Percentiles rank a stretch among this genome's conserved stretches.
phyloP scores from a whole-genome alignment of 2,888 invertebrate genomes.

The Athalia cordata region DNA sequence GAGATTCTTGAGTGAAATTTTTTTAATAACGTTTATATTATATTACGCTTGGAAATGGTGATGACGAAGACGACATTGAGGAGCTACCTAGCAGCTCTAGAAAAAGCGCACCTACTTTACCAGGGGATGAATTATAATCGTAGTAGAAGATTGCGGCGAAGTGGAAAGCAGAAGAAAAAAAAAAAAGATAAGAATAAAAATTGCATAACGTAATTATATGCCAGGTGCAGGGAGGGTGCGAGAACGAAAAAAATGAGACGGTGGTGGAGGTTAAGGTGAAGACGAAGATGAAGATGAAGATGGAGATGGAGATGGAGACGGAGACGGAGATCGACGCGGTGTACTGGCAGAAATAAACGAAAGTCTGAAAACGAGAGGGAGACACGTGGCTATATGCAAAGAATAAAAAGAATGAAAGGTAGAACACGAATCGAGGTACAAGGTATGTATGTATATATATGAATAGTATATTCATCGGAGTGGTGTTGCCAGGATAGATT shows the following conservation, averaged over 20 bases:
- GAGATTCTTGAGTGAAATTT: background rate
- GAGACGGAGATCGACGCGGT: background rate
- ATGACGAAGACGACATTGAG: background rate
- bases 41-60: background rate
- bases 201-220: slow-evolving; percentile 37
- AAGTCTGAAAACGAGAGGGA: no score
- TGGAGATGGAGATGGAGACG: background rate
- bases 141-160: slow-evolving; percentile 4
- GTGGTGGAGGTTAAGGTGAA: no score
- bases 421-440: background rate
- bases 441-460: background rate
- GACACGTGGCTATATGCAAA: background rate
- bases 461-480: background rate
- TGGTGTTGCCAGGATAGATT: slow-evolving; percentile 26
- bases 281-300: background rate
- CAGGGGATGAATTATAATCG: slow-evolving; percentile 11
- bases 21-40: background rate
- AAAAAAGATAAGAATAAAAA: slow-evolving; percentile 19
- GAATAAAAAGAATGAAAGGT: background rate
- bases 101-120: background rate
- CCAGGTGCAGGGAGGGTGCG: background rate
- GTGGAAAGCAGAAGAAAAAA: background rate
- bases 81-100: background rate
- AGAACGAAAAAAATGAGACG: no score
- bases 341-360: background rate